Percentiles rank a stretch among this genome's conserved stretches.
Conservation (phyloP, 2,113 vertebrate genomes). For the Ceyx melanurus region DNA sequence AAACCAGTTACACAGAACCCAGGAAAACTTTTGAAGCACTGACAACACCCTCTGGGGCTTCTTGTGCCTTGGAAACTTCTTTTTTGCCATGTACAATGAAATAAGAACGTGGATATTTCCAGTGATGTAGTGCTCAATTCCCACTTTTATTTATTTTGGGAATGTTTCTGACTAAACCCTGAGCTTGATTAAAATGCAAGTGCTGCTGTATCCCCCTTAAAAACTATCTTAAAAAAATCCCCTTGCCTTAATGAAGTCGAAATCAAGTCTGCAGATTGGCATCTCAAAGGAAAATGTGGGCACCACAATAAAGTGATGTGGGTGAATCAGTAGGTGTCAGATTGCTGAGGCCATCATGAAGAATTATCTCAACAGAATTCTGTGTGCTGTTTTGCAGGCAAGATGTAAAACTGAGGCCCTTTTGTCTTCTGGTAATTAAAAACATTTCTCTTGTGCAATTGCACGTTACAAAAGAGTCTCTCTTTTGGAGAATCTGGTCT, state of each 20-base stretch:
- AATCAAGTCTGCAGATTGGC: conserved; percentile 31
- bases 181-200: conserved; percentile 1
- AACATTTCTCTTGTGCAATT: background rate
- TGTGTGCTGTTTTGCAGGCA: conserved; percentile 21
- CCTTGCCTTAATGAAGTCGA: conserved; percentile 15
- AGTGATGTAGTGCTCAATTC: background rate
- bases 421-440: conserved; percentile 41
- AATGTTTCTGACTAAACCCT: conserved; percentile 4
- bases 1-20: background rate
- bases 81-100: background rate
- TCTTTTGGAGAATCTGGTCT: background rate
- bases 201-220: background rate
- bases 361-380: conserved; percentile 48
- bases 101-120: background rate
- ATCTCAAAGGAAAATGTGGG: conserved; percentile 53
- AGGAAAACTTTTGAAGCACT: background rate
- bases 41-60: fast-evolving
- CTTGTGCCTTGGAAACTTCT: background rate
- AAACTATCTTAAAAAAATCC: background rate
- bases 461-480: background rate
- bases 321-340: conserved; percentile 55
- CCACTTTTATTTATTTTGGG: background rate
- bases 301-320: conserved; percentile 50
- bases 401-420: conserved; percentile 26
- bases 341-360: conserved; percentile 52